Base-by-base conservation (phyloP, 2,888 invertebrate genomes). In the Eupithecia subumbrata region DNA sequence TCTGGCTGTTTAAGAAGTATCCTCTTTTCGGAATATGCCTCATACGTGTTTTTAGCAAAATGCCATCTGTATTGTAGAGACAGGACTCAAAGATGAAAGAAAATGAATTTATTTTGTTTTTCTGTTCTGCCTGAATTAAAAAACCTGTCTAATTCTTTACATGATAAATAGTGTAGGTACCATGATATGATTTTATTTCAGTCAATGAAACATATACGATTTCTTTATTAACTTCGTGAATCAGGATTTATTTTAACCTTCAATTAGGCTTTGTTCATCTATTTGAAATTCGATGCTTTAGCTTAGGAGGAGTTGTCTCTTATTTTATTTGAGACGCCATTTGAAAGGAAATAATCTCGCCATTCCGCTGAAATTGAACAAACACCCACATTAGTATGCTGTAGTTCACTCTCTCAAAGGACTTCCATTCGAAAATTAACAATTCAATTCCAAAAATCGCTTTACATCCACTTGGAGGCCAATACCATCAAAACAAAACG, bases 401-500 rank as follows among this genome's bases (percentile, higher is more conserved):
- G 79, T 82, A 80, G 79, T 82, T 82, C 77, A 79, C 80, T 78
- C 77, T 75, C 79, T 75, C 69, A 74, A 82, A 80, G 74, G 74
- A 82, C 82, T 81, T 76, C 75, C 79, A 68, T 78, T 71, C 75
- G 76, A 79, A 80, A 81, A 83, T 79, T 77, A 78, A 80, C 81
- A 78, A 82, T 80, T 81, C 81, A 79, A 80, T 80, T 81, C 78
- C 78, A 81, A 84, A 81, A 82, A 82, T 80, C 80, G 80, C 82
- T 84, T 83, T 81, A 82, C 80, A 80, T 82, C 85, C 82, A 84
- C 84, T 84, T 82, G 80, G 83, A 84, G 81, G 80, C 84, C 85
- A 82, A 82, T 80, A 80, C 82, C 85, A 88, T 91, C 90, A 91
- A 90, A 91, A 91, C 87, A 86, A 85, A 86, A 85, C 86, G 86